These are phyloP conservation scores for Knipowitschia caucasica DNA, from an alignment of 2,797 vertebrate genomes.

Conservation along the genomic window DNA sequence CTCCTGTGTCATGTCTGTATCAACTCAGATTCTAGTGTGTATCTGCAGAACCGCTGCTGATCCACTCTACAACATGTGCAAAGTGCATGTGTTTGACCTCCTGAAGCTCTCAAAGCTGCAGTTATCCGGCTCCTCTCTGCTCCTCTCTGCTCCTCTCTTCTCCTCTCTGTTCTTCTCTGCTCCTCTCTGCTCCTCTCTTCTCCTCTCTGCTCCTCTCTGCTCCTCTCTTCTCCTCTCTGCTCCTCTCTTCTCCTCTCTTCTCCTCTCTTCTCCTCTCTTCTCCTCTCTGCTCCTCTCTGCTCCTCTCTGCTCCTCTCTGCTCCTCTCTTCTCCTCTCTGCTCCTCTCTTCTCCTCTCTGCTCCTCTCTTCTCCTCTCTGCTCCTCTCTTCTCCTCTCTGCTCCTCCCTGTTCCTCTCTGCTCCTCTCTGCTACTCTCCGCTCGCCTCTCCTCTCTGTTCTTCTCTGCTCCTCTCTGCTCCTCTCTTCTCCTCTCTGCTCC, in stretches of 20 bases:
- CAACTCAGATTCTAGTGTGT: too few species aligned
- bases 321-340: background rate
- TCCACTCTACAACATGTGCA: conserved; percentile 16
- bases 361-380: background rate
- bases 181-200: too few species aligned
- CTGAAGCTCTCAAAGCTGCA: conserved; percentile 31
- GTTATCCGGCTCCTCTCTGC: conserved; percentile 58
- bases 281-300: conserved; percentile 45
- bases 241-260: background rate
- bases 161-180: too few species aligned
- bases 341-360: background rate
- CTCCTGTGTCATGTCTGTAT: too few species aligned
- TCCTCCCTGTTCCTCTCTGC: conserved; percentile 29
- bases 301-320: too few species aligned
- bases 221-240: background rate
- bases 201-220: background rate
- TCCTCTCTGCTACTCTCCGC: conserved; percentile 33
- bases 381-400: background rate
- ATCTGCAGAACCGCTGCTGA: too few species aligned
- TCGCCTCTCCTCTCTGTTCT: background rate
- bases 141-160: too few species aligned
- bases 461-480: background rate
- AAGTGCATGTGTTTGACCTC: conserved; percentile 22
- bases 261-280: conserved; percentile 15
- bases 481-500: conserved; percentile 28